Conservation (phyloP, 1,140 invertebrate species). For the Anoplophora glabripennis region DNA sequence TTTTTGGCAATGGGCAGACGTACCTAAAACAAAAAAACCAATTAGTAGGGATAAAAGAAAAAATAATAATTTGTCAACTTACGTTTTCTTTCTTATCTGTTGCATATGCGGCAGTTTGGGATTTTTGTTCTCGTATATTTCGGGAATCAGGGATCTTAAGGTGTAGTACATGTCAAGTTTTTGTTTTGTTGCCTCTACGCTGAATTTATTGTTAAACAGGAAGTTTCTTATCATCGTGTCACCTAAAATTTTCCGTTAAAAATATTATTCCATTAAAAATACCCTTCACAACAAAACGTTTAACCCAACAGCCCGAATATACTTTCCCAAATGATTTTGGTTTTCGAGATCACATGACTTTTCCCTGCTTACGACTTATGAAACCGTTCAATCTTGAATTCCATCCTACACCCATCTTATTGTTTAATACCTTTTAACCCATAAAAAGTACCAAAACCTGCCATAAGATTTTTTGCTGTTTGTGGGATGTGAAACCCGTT, state of each 20-base stretch:
- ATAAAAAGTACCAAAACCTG: no score
- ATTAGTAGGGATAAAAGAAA: background rate
- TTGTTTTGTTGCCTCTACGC: constrained; percentile 62
- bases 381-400: no score
- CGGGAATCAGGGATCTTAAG: constrained; percentile 57
- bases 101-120: constrained; percentile 43
- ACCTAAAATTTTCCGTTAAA: constrained; percentile 4
- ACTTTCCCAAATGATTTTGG: no score
- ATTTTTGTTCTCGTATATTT: constrained; percentile 51
- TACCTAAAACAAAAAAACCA: constrained; percentile 16
- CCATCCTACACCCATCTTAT: no score
- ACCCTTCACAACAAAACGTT: no score
- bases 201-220: constrained; percentile 54
- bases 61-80: constrained; percentile 15
- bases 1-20: constrained; percentile 25
- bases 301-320: no score
- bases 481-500: no score
- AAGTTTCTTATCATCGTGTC: constrained; percentile 17
- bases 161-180: constrained; percentile 65
- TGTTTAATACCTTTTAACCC: no score
- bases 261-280: no score
- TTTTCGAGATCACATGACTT: no score
- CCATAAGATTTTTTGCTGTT: no score
- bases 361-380: no score
- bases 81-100: constrained; percentile 39